Evolutionary conservation across 1,140 invertebrate genomes (phyloP).

Genomic region (Formica selysi): DNA sequence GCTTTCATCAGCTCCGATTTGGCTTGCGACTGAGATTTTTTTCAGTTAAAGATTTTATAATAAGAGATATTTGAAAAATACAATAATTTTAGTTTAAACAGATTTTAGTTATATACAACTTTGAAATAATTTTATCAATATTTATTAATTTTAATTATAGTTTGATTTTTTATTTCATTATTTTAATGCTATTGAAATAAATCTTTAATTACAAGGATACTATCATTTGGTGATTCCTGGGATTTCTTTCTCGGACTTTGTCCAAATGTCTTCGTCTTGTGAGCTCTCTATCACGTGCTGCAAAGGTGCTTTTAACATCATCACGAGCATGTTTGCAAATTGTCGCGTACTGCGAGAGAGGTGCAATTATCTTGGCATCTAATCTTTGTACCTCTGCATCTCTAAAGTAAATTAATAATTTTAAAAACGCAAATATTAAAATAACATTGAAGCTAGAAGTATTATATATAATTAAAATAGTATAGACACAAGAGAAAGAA

Average conservation of each 20-base stretch:
- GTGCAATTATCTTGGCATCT: constrained; percentile 89
- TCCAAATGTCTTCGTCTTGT: constrained; percentile 89
- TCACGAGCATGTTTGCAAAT: constrained; percentile 91
- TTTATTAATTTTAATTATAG: neutral
- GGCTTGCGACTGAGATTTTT: constrained; percentile 88
- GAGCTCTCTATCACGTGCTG: constrained; percentile 90
- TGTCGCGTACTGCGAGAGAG: constrained; percentile 90
- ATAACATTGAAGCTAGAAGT: neutral
- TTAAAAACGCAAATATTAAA: neutral
- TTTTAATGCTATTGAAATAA: neutral
- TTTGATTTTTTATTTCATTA: neutral
- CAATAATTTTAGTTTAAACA: neutral
- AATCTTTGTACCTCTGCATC: constrained; percentile 90
- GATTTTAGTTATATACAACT: neutral
- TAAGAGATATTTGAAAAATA: neutral
- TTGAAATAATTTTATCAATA: constrained; percentile 10
- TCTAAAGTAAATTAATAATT: constrained; percentile 71
- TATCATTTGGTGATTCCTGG: constrained; percentile 90
- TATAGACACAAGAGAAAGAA: neutral
- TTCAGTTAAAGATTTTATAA: constrained; percentile 63
- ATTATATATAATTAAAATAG: neutral
- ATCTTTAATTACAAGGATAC: constrained; percentile 85
- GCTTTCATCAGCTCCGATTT: constrained; percentile 91
- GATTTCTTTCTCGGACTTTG: constrained; percentile 89
- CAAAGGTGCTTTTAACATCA: constrained; percentile 91